A percentile compares a stretch with the other conserved stretches of the same genome.
Evolutionary conservation across 2,113 vertebrate genomes (phyloP).

Genomic region (Monopterus albus): DNA sequence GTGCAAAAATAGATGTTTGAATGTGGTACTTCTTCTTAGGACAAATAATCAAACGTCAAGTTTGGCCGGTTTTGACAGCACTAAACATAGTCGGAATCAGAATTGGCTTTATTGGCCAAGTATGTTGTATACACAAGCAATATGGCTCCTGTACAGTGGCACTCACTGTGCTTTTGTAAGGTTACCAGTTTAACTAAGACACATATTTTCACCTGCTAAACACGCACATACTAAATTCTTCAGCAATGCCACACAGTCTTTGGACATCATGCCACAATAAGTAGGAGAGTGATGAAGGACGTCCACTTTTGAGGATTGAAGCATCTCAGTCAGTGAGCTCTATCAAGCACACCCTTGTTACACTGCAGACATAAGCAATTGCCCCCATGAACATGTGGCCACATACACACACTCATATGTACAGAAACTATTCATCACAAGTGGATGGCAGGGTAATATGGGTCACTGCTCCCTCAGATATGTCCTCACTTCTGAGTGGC

Average conservation of each 20-base stretch:
- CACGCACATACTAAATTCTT: not conserved
- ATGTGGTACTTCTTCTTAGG: too few species aligned
- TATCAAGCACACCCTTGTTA: not conserved
- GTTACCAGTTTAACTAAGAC: not conserved
- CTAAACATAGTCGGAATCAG: too few species aligned
- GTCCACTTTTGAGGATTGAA: not conserved
- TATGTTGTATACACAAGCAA: too few species aligned
- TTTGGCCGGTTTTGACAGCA: too few species aligned
- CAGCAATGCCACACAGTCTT: not conserved
- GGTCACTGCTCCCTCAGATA: slow-evolving; percentile 52
- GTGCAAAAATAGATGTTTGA: too few species aligned
- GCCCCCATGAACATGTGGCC: not conserved
- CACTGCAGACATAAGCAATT: slow-evolving; percentile 3
- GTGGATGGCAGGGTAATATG: slow-evolving; percentile 59
- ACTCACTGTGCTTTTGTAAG: too few species aligned
- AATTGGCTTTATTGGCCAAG: too few species aligned
- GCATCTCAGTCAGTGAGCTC: not conserved
- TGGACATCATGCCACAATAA: not conserved
- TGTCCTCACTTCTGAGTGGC: slow-evolving; percentile 33
- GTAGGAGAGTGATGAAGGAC: not conserved
- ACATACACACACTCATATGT: slow-evolving; percentile 5
- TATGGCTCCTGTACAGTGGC: too few species aligned
- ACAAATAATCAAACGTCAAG: too few species aligned
- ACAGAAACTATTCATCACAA: slow-evolving; percentile 41
- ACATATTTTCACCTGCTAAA: not conserved